Evolutionary conservation across 2,113 vertebrate genomes (phyloP), one percentile per base, ranked within the genome.

Genomic region (Peucedramus taeniatus): DNA sequence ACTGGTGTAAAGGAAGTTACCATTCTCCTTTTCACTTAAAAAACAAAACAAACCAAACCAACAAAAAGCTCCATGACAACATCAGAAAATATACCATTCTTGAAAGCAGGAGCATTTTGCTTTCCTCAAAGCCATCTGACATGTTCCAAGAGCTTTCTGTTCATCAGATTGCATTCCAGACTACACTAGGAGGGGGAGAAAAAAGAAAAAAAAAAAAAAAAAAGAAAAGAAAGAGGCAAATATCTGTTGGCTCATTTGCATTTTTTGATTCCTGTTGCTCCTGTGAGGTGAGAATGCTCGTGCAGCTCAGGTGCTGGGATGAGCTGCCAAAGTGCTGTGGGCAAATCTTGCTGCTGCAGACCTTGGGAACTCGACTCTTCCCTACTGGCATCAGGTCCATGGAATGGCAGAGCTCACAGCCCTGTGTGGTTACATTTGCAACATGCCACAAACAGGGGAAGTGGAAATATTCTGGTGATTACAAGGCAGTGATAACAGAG

Each of bases 1-100:
- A 69, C 68, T 65, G 37, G 81, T 96, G 97, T 94, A 85, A 92
- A 97, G 98, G 93, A 98, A 98, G 97, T 88, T 92, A 83, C 60
- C 93, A 84, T 89, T 94, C 85, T 96, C 74, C 53, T 77, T 90
- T 74, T 93, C 90, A 93, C 91, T 96, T 93, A n/a, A 91, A 84
- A 97, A 91, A 70, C 42, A 60, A 80, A 53, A 5, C 83, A 68
- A 87, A 78, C 5, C 53, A 50, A 8, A 70, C 31, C 42, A 87
- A 70, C 61, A 45, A 72, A 93, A 72, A 64, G 45, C 16, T 31
- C 85, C 70, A 91, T 2, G 5, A 89, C 68, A 90, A 91, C 82
- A 94, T 64, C 90, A 86, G 85, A 90, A 90, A 82, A 94, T 64
- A 83, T 23, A 60, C 33, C 19, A 60, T 56, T 60, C 85, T 40